These are phyloP conservation scores for Hoplias malabaricus DNA, from an alignment of 2,113 vertebrate species.

Conservation along the genomic window DNA sequence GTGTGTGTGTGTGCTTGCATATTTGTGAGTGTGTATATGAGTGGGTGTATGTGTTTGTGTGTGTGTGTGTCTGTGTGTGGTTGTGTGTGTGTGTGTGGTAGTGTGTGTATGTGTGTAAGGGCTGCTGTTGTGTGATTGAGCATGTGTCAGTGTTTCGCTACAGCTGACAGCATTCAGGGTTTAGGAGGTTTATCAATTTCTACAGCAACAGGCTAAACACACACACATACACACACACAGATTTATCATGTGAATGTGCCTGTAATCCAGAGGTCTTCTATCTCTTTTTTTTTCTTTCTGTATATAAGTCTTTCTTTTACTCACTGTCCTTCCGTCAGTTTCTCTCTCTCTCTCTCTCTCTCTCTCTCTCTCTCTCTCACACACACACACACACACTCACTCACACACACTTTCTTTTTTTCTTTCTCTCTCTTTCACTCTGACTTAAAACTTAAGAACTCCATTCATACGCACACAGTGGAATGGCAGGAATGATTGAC, in stretches of 20 bases:
- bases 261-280: neutral
- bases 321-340: neutral
- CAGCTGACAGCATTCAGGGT: neutral
- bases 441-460: too few species aligned
- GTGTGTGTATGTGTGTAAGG: neutral
- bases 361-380: neutral
- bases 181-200: slow-evolving; percentile 12
- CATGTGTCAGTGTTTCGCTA: slow-evolving; percentile 7
- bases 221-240: neutral
- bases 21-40: neutral
- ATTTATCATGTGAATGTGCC: neutral
- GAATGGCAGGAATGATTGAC: neutral
- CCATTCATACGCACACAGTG: neutral
- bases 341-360: neutral
- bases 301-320: neutral
- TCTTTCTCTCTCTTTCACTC: neutral
- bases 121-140: neutral
- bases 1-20: neutral
- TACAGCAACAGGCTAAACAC: slow-evolving; percentile 18
- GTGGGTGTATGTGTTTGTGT: neutral
- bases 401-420: neutral
- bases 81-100: neutral
- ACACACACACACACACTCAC: slow-evolving; percentile 1
- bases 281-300: neutral
- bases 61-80: neutral